phyloP scores from a whole-genome alignment of 2,888 invertebrate species.

The Atethmia centrago region DNA sequence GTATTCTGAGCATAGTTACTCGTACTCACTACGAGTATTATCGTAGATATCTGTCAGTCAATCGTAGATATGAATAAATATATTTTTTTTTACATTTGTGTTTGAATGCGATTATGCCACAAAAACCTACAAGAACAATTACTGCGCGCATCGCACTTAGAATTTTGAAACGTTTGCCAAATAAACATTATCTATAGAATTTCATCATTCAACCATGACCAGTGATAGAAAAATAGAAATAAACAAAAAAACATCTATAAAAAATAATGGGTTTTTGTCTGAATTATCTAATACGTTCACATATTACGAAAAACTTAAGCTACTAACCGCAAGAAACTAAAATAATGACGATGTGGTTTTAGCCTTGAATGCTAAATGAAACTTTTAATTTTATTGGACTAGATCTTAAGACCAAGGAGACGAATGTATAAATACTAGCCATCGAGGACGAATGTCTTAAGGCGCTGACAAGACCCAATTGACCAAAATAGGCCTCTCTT shows the following conservation, averaged over 20 bases:
- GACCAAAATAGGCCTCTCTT: no score
- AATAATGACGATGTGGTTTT: constrained; percentile 14
- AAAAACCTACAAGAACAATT: constrained; percentile 8
- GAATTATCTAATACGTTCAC: constrained; percentile 26
- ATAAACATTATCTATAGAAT: constrained; percentile 14
- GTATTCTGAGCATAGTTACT: no score
- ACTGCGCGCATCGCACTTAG: constrained; percentile 14
- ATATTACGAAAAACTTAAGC: constrained; percentile 44
- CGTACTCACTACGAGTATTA: no score
- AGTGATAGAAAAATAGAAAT: not conserved
- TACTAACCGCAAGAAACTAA: constrained; percentile 40
- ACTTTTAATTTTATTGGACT: constrained; percentile 33
- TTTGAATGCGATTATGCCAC: constrained; percentile 3
- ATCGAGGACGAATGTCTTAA: not conserved
- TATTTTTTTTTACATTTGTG: not conserved
- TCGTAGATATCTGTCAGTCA: not conserved
- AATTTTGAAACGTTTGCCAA: constrained; percentile 45
- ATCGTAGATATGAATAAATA: not conserved
- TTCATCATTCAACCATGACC: constrained; percentile 51
- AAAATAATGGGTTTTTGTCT: constrained; percentile 27
- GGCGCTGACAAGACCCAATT: no score
- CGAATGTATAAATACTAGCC: not conserved
- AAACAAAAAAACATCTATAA: constrained; percentile 19
- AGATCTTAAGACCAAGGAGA: constrained; percentile 14
- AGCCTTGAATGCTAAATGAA: constrained; percentile 30